These are phyloP conservation scores for Amaurobius ferox DNA, from an alignment of 2,888 invertebrate genomes.

Conservation along the genomic window DNA sequence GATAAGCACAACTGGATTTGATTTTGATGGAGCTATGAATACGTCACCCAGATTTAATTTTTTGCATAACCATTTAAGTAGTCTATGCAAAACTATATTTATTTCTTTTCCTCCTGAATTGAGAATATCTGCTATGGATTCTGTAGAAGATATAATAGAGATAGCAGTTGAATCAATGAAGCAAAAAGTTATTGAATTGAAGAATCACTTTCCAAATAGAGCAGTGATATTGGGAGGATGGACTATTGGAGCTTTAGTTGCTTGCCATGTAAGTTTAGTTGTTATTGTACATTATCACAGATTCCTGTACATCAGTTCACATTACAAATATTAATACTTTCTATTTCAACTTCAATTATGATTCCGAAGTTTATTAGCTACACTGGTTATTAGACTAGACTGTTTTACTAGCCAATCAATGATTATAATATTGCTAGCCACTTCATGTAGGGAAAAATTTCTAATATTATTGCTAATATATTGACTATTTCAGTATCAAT, in stretches of 20 bases:
- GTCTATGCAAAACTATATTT: constrained; percentile 84
- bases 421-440: too few relatives aligned
- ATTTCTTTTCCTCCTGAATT: constrained; percentile 80
- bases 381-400: too few relatives aligned
- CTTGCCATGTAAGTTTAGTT: constrained; percentile 82
- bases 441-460: too few relatives aligned
- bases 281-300: too few relatives aligned
- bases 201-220: constrained; percentile 83
- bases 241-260: constrained; percentile 86
- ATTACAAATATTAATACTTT: neutral
- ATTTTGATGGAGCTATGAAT: constrained; percentile 68
- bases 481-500: too few relatives aligned
- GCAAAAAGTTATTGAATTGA: too few relatives aligned
- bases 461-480: too few relatives aligned
- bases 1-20: constrained; percentile 78
- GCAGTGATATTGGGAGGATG: constrained; percentile 88
- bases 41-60: constrained; percentile 82
- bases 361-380: too few relatives aligned
- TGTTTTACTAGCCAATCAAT: too few relatives aligned
- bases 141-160: too few relatives aligned
- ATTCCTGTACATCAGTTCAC: neutral
- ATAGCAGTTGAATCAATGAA: too few relatives aligned
- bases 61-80: constrained; percentile 84
- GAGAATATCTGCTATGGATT: too few relatives aligned
- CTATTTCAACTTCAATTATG: neutral